Conservation (phyloP, 2,888 invertebrate genomes). For the Hartigia nigra region DNA sequence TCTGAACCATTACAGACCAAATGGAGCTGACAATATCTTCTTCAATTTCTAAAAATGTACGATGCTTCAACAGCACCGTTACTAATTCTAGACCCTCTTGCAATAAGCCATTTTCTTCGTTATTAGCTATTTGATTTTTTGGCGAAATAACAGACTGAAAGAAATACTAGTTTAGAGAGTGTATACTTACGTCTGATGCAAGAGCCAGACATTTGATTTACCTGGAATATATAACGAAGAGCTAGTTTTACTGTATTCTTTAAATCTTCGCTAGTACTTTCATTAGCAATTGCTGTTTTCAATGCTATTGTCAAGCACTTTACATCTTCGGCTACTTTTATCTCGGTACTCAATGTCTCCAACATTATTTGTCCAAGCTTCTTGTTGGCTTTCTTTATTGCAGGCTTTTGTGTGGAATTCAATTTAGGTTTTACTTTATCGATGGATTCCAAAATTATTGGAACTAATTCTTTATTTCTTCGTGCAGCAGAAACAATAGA, state of each 20-base stretch:
- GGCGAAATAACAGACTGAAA: not conserved
- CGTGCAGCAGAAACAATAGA: conserved; percentile 29
- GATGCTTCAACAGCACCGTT: conserved; percentile 39
- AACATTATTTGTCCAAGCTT: conserved; percentile 43
- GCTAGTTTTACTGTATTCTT: conserved; percentile 33
- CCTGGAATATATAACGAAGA: conserved; percentile 40
- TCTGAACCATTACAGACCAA: conserved; percentile 42
- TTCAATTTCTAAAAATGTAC: conserved; percentile 36
- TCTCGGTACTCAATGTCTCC: conserved; percentile 28
- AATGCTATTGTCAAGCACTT: conserved; percentile 45
- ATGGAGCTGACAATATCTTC: conserved; percentile 35
- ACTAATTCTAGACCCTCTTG: conserved; percentile 43
- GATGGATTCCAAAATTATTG: conserved; percentile 45
- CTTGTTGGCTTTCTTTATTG: conserved; percentile 43
- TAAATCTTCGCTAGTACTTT: conserved; percentile 37
- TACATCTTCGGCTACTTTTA: conserved; percentile 39
- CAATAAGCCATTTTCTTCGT: conserved; percentile 8
- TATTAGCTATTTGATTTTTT: conserved; percentile 4
- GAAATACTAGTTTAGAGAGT: not conserved
- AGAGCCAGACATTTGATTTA: conserved; percentile 20
- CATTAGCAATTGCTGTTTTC: conserved; percentile 34
- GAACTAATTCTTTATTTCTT: conserved; percentile 19
- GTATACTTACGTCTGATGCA: not conserved
- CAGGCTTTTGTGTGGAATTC: conserved; percentile 31
- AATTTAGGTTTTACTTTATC: conserved; percentile 45